phyloP scores from a whole-genome alignment of 2,797 vertebrate genomes.

The Crenuchus spilurus region DNA sequence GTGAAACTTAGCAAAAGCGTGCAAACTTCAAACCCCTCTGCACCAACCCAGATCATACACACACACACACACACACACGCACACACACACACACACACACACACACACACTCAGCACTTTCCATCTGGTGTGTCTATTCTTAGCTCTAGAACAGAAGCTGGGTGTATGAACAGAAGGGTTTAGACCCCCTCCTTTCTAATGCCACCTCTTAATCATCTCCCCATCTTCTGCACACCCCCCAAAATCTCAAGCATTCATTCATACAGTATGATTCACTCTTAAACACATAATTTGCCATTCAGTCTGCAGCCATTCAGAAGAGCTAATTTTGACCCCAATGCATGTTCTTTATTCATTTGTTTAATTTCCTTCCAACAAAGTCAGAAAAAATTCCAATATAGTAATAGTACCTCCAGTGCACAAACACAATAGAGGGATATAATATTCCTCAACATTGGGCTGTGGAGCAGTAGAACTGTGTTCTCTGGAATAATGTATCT shows the following conservation, averaged over 20 bases:
- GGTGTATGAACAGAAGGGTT: constrained; percentile 20
- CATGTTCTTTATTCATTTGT: constrained; percentile 15
- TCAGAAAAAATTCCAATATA: no score
- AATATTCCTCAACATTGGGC: no score
- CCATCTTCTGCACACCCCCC: neutral
- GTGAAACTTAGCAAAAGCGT: neutral
- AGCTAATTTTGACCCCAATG: neutral
- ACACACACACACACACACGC: constrained; percentile 1
- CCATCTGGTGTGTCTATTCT: constrained; percentile 53
- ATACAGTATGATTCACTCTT: neutral
- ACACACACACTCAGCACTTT: constrained; percentile 1
- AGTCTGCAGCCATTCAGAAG: neutral
- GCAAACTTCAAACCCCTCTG: constrained; percentile 1
- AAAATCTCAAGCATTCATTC: constrained; percentile 4
- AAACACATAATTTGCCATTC: constrained; percentile 4
- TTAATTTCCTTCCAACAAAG: neutral
- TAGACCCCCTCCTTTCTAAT: constrained; percentile 34
- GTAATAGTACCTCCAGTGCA: no score
- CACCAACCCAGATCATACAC: neutral
- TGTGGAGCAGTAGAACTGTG: no score
- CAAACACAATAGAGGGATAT: no score
- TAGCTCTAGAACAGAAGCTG: constrained; percentile 50
- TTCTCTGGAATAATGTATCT: no score
- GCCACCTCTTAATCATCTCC: constrained; percentile 43
- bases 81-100: neutral